Percentiles rank a stretch among this genome's conserved stretches.
Evolutionary conservation across 2,888 invertebrate species (phyloP).

Genomic region (Pyrrhia umbra): DNA sequence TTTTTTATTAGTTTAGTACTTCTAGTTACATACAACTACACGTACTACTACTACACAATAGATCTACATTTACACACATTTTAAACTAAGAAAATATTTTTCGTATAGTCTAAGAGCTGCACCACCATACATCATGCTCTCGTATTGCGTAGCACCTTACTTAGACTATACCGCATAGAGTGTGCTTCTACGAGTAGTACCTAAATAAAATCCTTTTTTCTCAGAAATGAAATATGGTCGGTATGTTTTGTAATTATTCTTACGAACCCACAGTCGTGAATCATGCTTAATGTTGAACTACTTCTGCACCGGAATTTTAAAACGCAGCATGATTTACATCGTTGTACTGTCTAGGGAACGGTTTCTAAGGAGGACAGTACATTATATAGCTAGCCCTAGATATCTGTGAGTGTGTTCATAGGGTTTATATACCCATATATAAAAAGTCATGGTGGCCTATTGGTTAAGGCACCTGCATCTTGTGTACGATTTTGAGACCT

Average conservation of each 20-base stretch:
- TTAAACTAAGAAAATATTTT: not conserved
- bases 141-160: conserved; percentile 1
- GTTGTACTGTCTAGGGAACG: conserved; percentile 1
- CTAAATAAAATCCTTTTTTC: conserved; percentile 33
- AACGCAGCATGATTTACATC: conserved; percentile 19
- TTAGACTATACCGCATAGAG: conserved; percentile 19
- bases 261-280: conserved; percentile 44
- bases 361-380: conserved; percentile 3
- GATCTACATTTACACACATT: no score
- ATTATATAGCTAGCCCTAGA: not conserved
- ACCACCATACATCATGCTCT: not conserved
- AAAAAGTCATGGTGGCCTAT: no score
- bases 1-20: no score
- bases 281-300: conserved; percentile 45
- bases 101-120: not conserved
- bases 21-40: no score
- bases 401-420: no score
- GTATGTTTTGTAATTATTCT: conserved; percentile 55
- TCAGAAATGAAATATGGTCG: conserved; percentile 39
- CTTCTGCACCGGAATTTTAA: conserved; percentile 30
- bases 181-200: conserved; percentile 9
- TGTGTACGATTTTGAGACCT: no score
- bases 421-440: not conserved
- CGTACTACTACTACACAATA: no score
- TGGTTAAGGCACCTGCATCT: no score